Evolutionary conservation across 1,140 invertebrate species (phyloP).

Genomic region (Zaprionus davidi): DNA sequence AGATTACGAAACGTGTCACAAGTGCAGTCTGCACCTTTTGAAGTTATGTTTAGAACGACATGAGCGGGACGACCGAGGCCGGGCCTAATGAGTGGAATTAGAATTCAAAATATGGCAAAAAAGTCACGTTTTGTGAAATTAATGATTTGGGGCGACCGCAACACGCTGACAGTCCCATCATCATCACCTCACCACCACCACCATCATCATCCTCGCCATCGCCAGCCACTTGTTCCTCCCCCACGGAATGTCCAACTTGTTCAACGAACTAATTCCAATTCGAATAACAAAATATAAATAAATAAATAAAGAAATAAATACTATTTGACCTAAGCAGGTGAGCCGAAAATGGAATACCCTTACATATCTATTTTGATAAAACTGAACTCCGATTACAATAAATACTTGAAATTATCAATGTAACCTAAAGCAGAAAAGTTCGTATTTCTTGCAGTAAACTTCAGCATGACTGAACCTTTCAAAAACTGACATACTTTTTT

Average conservation of each 20-base stretch:
- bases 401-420: too few relatives aligned
- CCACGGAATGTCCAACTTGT: conserved; percentile 2
- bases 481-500: too few relatives aligned
- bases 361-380: not conserved
- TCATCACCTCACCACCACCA: conserved; percentile 29
- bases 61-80: conserved; percentile 1
- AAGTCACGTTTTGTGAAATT: conserved; percentile 79
- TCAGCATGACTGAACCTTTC: too few relatives aligned
- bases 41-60: conserved; percentile 78
- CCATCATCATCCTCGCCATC: not conserved
- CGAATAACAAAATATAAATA: conserved; percentile 6
- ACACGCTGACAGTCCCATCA: conserved; percentile 56
- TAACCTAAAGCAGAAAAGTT: too few relatives aligned
- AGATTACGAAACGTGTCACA: conserved; percentile 81
- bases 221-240: conserved; percentile 30
- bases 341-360: not conserved
- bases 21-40: conserved; percentile 81
- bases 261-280: not conserved
- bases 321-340: not conserved
- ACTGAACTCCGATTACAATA: not conserved
- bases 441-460: too few relatives aligned
- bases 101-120: conserved; percentile 81
- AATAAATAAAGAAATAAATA: too few relatives aligned
- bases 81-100: conserved; percentile 77
- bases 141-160: conserved; percentile 76